phyloP scores from a whole-genome alignment of 2,888 invertebrate species.

The Zele albiditarsus region DNA sequence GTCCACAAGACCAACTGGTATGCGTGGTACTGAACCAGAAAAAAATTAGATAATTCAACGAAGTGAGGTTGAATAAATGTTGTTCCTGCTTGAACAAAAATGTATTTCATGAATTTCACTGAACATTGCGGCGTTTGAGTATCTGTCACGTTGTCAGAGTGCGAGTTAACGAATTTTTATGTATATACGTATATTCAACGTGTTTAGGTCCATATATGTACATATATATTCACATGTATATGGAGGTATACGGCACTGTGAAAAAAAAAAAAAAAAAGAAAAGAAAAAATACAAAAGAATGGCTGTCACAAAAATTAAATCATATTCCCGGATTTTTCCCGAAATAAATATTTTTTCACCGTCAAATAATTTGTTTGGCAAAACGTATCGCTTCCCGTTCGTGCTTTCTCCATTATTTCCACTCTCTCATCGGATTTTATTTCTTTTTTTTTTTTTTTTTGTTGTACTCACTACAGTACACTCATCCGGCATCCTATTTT shows the following conservation, averaged over 20 bases:
- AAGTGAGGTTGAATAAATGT: no score
- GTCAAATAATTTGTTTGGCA: constrained; percentile 50
- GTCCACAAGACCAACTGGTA: no score
- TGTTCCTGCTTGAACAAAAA: no score
- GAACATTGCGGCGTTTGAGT: constrained; percentile 11
- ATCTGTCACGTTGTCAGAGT: neutral
- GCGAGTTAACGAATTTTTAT: neutral
- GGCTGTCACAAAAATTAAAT: constrained; percentile 55
- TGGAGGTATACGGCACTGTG: neutral
- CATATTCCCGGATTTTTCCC: constrained; percentile 52
- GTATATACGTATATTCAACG: no score
- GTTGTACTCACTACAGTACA: neutral
- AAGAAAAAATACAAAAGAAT: neutral
- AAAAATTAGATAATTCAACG: no score
- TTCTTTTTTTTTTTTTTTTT: constrained; percentile 42
- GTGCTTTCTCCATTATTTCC: constrained; percentile 38
- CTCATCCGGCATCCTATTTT: constrained; percentile 33
- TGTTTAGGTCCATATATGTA: neutral
- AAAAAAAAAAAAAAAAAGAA: neutral
- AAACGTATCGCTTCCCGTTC: constrained; percentile 55
- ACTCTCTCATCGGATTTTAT: constrained; percentile 23
- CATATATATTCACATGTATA: neutral
- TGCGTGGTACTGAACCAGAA: no score
- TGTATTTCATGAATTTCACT: constrained; percentile 47
- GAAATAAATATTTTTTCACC: constrained; percentile 36